These are phyloP conservation scores for Adela reaumurella DNA, from an alignment of 2,888 invertebrate species.

Conservation along the genomic window DNA sequence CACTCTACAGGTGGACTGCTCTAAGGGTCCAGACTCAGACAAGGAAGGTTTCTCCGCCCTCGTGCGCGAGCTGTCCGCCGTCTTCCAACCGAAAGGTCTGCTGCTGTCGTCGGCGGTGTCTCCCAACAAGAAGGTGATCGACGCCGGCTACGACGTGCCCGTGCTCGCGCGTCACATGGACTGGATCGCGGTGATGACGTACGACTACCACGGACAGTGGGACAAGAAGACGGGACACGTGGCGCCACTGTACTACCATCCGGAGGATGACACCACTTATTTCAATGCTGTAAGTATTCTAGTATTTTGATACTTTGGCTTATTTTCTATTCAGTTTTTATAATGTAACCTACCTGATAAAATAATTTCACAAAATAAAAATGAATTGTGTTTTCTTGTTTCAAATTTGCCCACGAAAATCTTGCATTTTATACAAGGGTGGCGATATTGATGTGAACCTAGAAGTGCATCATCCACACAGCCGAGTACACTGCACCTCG, in stretches of 20 bases:
- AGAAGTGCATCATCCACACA: too few species aligned
- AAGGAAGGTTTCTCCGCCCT: slow-evolving; percentile 75
- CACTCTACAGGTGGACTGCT: slow-evolving; percentile 71
- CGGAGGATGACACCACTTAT: slow-evolving; percentile 75
- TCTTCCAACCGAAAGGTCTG: slow-evolving; percentile 63
- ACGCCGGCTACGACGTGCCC: slow-evolving; percentile 81
- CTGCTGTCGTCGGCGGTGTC: slow-evolving; percentile 82
- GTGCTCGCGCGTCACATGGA: slow-evolving; percentile 71
- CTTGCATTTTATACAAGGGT: too few species aligned
- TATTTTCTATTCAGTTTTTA: too few species aligned
- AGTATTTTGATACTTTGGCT: too few species aligned
- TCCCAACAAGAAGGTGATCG: slow-evolving; percentile 83
- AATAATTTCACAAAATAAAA: too few species aligned
- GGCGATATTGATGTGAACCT: neutral
- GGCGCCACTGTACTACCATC: slow-evolving; percentile 78
- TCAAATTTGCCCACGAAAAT: too few species aligned
- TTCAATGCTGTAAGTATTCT: slow-evolving; percentile 78
- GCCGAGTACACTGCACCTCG: too few species aligned
- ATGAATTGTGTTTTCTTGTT: too few species aligned
- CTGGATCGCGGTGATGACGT: slow-evolving; percentile 91
- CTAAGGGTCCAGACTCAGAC: slow-evolving; percentile 78
- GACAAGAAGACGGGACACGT: slow-evolving; percentile 89
- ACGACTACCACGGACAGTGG: slow-evolving; percentile 91
- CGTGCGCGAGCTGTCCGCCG: slow-evolving; percentile 67
- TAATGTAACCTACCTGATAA: too few species aligned